A percentile compares a stretch with the other conserved stretches of the same genome.
Conservation (phyloP, 2,888 invertebrate species). For the Rhorus exstirpatorius region DNA sequence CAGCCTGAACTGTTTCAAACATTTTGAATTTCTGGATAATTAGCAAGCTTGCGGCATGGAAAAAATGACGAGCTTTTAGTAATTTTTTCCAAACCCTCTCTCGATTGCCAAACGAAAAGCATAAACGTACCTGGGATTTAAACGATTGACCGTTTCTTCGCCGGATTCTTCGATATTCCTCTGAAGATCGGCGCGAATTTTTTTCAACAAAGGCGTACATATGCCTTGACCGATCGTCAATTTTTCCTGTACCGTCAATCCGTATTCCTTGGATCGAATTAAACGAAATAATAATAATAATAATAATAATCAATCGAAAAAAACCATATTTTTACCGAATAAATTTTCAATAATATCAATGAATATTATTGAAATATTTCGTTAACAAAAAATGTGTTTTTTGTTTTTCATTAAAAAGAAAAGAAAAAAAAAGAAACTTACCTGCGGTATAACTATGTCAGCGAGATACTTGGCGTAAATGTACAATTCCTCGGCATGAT, state of each 20-base stretch:
- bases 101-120: background rate
- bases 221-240: constrained; percentile 98
- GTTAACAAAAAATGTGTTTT: no score
- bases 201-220: constrained; percentile 97
- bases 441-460: constrained; percentile 99
- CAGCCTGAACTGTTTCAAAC: no score
- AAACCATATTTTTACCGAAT: background rate
- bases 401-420: constrained; percentile 4
- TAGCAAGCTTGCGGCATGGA: no score
- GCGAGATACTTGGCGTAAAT: constrained; percentile 98
- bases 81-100: no score
- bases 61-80: no score
- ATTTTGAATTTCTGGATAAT: no score
- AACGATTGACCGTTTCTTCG: constrained; percentile 97
- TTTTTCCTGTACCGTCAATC: constrained; percentile 97
- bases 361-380: no score
- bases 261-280: constrained; percentile 92
- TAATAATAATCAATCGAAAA: background rate
- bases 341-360: no score
- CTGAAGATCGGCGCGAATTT: constrained; percentile 97
- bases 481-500: constrained; percentile 96
- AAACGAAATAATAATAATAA: constrained; percentile 43
- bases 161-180: constrained; percentile 96
- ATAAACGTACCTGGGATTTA: constrained; percentile 93
- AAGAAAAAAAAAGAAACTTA: constrained; percentile 78